These are phyloP conservation scores for Trogon melanurus DNA, from an alignment of 2,113 vertebrate genomes.

Conservation along the genomic window DNA sequence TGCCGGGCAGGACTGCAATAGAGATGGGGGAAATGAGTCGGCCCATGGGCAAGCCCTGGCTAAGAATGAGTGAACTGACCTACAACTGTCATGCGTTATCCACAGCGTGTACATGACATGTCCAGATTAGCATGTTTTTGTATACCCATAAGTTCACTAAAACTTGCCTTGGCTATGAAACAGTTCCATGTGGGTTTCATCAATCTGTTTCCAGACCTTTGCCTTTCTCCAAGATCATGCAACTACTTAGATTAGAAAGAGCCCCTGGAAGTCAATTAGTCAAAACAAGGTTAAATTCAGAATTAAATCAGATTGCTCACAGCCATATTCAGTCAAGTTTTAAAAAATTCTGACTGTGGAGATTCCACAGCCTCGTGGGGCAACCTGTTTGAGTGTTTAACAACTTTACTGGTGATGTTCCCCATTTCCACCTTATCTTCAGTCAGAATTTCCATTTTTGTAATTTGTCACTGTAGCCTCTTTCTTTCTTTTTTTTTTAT, in stretches of 20 bases:
- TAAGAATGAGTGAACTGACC: background rate
- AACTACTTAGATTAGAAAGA: background rate
- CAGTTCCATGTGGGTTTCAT: background rate
- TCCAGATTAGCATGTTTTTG: background rate
- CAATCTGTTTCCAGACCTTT: background rate
- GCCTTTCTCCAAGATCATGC: background rate
- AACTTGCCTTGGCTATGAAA: background rate
- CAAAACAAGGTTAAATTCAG: background rate
- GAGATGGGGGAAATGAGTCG: background rate
- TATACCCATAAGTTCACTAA: background rate
- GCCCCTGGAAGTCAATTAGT: background rate
- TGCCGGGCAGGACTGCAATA: background rate
- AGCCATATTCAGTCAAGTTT: background rate
- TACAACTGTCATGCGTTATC: background rate
- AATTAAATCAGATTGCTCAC: background rate
- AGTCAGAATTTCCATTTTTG: background rate
- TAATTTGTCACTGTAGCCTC: background rate
- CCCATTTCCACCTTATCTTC: background rate
- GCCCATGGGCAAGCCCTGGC: background rate
- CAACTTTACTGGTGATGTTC: background rate
- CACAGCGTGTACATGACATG: background rate
- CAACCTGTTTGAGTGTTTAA: background rate
- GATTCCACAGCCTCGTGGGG: background rate
- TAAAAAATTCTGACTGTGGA: background rate
- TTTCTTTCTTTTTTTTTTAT: background rate